Conservation (phyloP, 1,140 invertebrate genomes). For the Ladona fulva region DNA sequence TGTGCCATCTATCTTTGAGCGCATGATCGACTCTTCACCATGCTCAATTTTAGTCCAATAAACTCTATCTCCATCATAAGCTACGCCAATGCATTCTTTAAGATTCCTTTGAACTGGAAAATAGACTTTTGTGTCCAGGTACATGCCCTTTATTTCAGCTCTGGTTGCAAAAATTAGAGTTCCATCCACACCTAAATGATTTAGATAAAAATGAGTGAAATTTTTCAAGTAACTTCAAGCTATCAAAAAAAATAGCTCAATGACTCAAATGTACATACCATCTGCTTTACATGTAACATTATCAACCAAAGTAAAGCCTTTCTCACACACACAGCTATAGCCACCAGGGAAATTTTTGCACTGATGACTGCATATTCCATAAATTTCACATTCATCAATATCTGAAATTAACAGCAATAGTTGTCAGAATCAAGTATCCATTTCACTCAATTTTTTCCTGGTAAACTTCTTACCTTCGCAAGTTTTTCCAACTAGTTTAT, state of each 20-base stretch:
- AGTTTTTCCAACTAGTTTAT: constrained; percentile 23
- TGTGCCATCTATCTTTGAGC: constrained; percentile 44
- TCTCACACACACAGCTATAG: constrained; percentile 70
- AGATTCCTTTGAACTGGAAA: constrained; percentile 39
- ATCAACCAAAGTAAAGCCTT: constrained; percentile 58
- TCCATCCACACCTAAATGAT: constrained; percentile 42
- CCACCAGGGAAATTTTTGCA: constrained; percentile 70
- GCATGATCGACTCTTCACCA: constrained; percentile 54
- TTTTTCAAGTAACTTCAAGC: background rate
- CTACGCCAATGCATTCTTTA: constrained; percentile 54
- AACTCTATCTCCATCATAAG: constrained; percentile 52
- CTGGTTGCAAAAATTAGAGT: constrained; percentile 53
- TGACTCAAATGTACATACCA: constrained; percentile 29
- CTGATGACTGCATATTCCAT: constrained; percentile 70
- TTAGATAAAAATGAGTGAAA: background rate
- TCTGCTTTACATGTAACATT: constrained; percentile 58
- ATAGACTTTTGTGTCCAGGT: constrained; percentile 37
- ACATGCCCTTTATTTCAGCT: constrained; percentile 40
- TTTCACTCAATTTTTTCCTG: background rate
- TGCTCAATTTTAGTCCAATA: constrained; percentile 64
- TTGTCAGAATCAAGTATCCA: background rate
- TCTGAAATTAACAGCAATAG: constrained; percentile 38
- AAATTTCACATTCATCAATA: constrained; percentile 70
- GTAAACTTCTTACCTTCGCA: background rate
- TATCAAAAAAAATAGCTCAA: too few relatives aligned